Evolutionary conservation across 2,113 vertebrate genomes (phyloP), one percentile per base, ranked within the genome.

Genomic region (Galbula dea): DNA sequence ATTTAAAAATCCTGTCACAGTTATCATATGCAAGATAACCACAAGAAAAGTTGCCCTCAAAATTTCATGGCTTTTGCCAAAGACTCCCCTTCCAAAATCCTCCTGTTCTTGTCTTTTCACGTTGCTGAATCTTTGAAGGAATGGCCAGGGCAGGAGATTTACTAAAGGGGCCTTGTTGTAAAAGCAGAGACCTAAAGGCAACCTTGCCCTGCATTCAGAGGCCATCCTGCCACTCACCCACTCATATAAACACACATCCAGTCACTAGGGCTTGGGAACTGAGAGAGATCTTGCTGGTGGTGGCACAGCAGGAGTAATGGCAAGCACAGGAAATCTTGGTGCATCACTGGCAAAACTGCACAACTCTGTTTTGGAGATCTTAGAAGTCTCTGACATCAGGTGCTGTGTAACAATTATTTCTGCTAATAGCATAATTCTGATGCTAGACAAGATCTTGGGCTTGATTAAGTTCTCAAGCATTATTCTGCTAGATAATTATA

Each of bases 1-100:
- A 68, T 19, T 19, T 9, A 19, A 26, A 5, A 6, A 12, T 4
- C 24, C 58, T 17, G 6, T 14, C 0, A 0, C 23, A 49, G n/a
- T 63, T 34, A 54, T 7, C 9, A 19, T 2, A 58, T 0, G 0
- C 20, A 43, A 78, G 13, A 21, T 21, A 54, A 15, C 5, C 41
- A 51, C 36, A 43, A 29, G 39, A 48, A 72, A 57, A 57, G 13
- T 2, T 65, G 10, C 14, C 22, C 55, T 54, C 29, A 52, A 37
- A 77, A 69, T 9, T 6, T 49, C 23, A 8, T 1, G 4, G 66
- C 5, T 92, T 71, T 52, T 63, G 12, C 12, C 34, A 41, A 66
- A 69, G 21, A 32, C 0, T 12, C 24, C 15, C 24, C 16, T 65
- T n/a, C 36, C 41, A 37, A 46, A 81, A 67, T 52, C 3, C 16